Conservation (phyloP, 2,888 invertebrate species). For the Autographa gamma region DNA sequence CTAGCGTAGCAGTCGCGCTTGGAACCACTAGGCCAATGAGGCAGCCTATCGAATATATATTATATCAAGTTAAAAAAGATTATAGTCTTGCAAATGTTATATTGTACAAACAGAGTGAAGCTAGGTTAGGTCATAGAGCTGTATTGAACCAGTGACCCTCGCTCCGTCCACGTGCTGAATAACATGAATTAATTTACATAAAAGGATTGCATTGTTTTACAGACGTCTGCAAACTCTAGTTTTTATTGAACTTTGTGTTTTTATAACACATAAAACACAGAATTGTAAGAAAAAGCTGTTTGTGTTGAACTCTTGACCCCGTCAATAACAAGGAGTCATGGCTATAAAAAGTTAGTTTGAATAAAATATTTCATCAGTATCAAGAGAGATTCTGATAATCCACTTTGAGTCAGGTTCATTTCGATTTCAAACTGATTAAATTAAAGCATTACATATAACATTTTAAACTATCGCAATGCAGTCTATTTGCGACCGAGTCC, state of each 20-base stretch:
- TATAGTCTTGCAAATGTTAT: background rate
- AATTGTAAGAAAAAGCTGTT: background rate
- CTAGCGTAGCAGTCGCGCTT: too few species aligned
- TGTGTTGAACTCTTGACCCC: background rate
- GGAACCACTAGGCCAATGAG: too few species aligned
- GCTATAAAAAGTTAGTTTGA: background rate
- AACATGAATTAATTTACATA: constrained; percentile 7
- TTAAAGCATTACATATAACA: too few species aligned
- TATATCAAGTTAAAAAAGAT: background rate
- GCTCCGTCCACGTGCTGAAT: background rate
- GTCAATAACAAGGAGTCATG: too few species aligned
- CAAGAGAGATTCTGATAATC: too few species aligned
- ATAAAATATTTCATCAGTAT: too few species aligned
- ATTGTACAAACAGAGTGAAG: background rate
- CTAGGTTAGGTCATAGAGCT: background rate
- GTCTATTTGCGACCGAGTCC: too few species aligned
- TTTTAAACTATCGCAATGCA: too few species aligned
- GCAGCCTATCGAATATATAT: too few species aligned
- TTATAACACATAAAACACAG: constrained; percentile 1
- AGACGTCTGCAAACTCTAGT: background rate
- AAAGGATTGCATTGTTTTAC: constrained; percentile 6
- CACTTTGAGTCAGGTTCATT: too few species aligned
- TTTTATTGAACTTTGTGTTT: background rate
- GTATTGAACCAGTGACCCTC: background rate
- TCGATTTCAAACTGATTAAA: too few species aligned